Percentiles rank a stretch among this genome's conserved stretches.
These are phyloP conservation scores for Ormyrus thymus DNA, from an alignment of 2,888 invertebrate genomes.

Conservation along the genomic window DNA sequence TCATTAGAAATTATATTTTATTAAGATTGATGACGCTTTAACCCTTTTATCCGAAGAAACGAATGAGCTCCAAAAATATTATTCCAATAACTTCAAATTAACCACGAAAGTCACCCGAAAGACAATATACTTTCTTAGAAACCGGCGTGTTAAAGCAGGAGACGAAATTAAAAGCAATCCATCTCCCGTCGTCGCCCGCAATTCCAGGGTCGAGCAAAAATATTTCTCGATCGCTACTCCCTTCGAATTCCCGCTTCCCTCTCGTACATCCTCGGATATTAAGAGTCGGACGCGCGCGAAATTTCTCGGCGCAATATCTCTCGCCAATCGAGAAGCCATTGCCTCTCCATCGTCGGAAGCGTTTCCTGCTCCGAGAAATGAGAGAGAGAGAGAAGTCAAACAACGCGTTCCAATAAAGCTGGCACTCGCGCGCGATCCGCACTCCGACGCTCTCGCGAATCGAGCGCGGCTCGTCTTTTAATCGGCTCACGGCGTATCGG, in stretches of 20 bases:
- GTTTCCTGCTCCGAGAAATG: slow-evolving; percentile 15
- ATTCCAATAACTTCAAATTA: too few species aligned
- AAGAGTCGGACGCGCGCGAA: neutral
- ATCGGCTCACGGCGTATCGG: slow-evolving; percentile 25
- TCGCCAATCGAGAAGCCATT: neutral
- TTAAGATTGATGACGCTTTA: neutral
- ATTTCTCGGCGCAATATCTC: slow-evolving; percentile 16
- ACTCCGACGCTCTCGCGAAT: neutral
- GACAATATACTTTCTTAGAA: too few species aligned
- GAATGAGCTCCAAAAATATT: too few species aligned
- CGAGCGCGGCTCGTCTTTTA: slow-evolving; percentile 29
- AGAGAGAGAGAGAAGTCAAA: slow-evolving; percentile 21
- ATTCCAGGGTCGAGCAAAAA: too few species aligned
- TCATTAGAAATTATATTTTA: neutral
- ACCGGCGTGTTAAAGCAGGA: too few species aligned
- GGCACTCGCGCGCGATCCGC: slow-evolving; percentile 9
- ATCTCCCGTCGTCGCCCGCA: too few species aligned
- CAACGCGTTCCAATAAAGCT: slow-evolving; percentile 42
- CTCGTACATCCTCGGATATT: neutral
- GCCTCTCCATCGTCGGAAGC: neutral
- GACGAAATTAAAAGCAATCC: too few species aligned
- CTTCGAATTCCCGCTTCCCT: too few species aligned
- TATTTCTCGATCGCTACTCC: too few species aligned
- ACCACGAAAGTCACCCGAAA: too few species aligned
- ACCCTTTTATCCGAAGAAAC: neutral